A percentile compares a stretch with the other conserved stretches of the same genome.
phyloP scores from a whole-genome alignment of 37 sponge, comb jelly and placozoan species.

The Theonella swinhoei region DNA sequence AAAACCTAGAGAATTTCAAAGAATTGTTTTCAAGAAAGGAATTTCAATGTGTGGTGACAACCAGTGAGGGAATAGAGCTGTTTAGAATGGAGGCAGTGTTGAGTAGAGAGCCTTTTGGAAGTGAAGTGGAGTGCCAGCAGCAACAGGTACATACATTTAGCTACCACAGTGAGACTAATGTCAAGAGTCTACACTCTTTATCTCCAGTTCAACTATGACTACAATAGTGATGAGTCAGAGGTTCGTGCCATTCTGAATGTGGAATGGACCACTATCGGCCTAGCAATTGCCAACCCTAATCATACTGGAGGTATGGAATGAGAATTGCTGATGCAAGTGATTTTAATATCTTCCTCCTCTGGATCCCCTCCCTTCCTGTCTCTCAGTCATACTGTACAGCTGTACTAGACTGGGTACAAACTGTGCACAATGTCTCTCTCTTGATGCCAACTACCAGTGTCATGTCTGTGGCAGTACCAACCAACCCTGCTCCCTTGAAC shows the following conservation, averaged over 20 bases:
- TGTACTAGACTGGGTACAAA: constrained; percentile 71
- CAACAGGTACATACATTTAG: neutral
- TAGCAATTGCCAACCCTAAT: constrained; percentile 1
- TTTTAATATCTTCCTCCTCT: too few relatives aligned
- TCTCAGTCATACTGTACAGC: constrained; percentile 74
- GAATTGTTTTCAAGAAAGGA: neutral
- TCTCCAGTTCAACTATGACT: neutral
- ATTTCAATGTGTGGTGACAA: neutral
- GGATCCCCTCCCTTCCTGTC: neutral
- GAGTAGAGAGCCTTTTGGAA: neutral
- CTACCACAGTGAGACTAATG: neutral
- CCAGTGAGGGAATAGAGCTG: too few relatives aligned
- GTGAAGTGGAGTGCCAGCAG: neutral
- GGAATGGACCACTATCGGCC: neutral
- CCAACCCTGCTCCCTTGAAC: neutral
- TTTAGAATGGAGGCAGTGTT: neutral
- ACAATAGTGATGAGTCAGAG: neutral
- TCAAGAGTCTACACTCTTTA: neutral
- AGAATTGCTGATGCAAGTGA: too few relatives aligned
- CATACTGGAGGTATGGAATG: neutral
- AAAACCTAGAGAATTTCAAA: neutral
- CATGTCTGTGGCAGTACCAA: constrained; percentile 43
- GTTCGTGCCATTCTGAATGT: neutral
- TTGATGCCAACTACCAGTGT: constrained; percentile 49
- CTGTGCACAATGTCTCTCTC: constrained; percentile 85